Evolutionary conservation across 92 coral and sea anemone genomes (phyloP).

Genomic region (Micromussa lordhowensis): DNA sequence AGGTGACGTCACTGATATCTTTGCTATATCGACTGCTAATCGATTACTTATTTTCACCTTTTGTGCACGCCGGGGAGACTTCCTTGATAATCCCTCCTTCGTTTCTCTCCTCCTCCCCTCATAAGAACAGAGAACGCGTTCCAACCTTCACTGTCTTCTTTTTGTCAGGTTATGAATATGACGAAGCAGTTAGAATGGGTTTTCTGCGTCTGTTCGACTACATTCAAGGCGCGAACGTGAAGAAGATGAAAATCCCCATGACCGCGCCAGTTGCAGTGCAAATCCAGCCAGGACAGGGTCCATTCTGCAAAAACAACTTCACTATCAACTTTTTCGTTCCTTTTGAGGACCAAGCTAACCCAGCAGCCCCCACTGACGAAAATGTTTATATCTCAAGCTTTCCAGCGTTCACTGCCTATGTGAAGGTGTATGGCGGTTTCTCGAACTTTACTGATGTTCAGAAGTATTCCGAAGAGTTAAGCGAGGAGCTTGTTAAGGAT

Average conservation of each 20-base stretch:
- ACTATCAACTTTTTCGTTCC: constrained; percentile 86
- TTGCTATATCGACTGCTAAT: no score
- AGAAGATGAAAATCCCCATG: constrained; percentile 72
- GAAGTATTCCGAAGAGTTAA: constrained; percentile 55
- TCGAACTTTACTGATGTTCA: constrained; percentile 45
- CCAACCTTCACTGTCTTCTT: background rate
- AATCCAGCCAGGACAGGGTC: constrained; percentile 82
- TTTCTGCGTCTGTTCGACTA: constrained; percentile 78
- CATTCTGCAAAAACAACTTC: constrained; percentile 82
- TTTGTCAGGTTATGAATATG: constrained; percentile 64
- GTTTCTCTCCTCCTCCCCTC: no score
- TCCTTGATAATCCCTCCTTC: no score
- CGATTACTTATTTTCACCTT: no score
- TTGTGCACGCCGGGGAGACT: no score
- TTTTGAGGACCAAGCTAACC: constrained; percentile 67
- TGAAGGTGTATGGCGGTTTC: constrained; percentile 64
- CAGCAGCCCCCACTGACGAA: constrained; percentile 68
- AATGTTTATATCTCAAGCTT: constrained; percentile 62
- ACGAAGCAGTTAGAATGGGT: constrained; percentile 72
- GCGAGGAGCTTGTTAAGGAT: constrained; percentile 72
- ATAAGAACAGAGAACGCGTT: background rate
- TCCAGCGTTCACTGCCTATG: constrained; percentile 71
- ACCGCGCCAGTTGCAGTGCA: constrained; percentile 82
- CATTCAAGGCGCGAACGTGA: constrained; percentile 70
- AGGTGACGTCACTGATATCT: no score